These are phyloP conservation scores for Kradibia gibbosae DNA, from an alignment of 1,140 invertebrate species.

Conservation along the genomic window DNA sequence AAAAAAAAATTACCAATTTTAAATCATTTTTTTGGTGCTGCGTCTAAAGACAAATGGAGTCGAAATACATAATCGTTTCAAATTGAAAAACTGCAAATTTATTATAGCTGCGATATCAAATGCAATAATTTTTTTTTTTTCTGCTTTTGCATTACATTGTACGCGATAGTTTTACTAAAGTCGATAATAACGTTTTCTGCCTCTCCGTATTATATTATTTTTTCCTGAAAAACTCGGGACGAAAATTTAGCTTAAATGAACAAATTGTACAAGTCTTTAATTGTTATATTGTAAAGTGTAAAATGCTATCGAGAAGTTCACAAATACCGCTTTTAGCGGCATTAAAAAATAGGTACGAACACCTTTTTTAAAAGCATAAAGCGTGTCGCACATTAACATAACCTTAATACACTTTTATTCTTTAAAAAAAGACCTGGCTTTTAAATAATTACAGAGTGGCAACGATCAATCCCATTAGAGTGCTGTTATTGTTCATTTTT, in stretches of 20 bases:
- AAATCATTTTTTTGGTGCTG: no score
- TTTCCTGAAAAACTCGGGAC: neutral
- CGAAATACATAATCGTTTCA: no score
- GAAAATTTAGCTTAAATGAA: conserved; percentile 46
- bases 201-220: neutral
- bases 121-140: no score
- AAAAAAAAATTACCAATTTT: no score
- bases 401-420: conserved; percentile 35
- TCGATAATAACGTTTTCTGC: conserved; percentile 44
- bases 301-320: conserved; percentile 55
- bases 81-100: no score
- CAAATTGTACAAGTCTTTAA: conserved; percentile 30
- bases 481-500: no score
- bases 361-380: neutral
- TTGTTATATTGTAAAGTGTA: conserved; percentile 8
- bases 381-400: conserved; percentile 19
- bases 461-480: neutral
- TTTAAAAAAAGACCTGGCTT: no score
- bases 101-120: no score
- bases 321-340: conserved; percentile 52
- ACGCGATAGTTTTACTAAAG: neutral
- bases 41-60: no score
- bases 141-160: no score
- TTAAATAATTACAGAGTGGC: neutral
- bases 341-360: conserved; percentile 58